phyloP scores from a whole-genome alignment of 1,140 invertebrate species.

The Leptinotarsa undecemlineata region DNA sequence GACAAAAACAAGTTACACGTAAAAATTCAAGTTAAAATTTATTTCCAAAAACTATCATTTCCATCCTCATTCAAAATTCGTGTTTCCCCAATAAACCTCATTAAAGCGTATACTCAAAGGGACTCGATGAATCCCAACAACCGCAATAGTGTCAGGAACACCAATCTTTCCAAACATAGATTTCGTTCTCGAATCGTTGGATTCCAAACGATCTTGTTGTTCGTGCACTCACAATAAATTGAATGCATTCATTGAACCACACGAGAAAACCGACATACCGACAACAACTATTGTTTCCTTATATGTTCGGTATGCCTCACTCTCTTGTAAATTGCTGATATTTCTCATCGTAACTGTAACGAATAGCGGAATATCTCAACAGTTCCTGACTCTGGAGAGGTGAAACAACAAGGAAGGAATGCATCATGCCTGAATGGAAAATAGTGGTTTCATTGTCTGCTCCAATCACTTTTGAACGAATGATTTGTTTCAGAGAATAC shows the following conservation, averaged over 20 bases:
- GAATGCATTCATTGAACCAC: not conserved
- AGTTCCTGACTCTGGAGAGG: too few species aligned
- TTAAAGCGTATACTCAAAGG: not conserved
- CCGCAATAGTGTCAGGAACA: not conserved
- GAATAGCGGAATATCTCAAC: too few species aligned
- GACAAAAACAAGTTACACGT: too few species aligned
- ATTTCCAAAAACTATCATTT: too few species aligned
- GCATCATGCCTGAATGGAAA: too few species aligned
- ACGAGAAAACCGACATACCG: not conserved
- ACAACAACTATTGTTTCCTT: constrained; percentile 6
- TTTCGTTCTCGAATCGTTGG: not conserved
- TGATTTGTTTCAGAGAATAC: too few species aligned
- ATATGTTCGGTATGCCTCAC: not conserved
- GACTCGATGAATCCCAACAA: not conserved
- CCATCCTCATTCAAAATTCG: too few species aligned
- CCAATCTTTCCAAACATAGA: not conserved
- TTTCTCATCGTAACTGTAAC: not conserved
- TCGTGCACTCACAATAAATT: constrained; percentile 4
- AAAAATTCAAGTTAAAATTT: too few species aligned
- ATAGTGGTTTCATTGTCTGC: too few species aligned
- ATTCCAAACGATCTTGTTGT: constrained; percentile 5
- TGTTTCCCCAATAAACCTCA: too few species aligned
- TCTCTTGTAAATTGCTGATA: not conserved
- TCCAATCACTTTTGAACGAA: too few species aligned
- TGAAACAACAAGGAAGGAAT: too few species aligned